Percentiles rank a stretch among this genome's conserved stretches.
Evolutionary conservation across 2,113 vertebrate species (phyloP).

Genomic region (Paramormyrops kingsleyae): DNA sequence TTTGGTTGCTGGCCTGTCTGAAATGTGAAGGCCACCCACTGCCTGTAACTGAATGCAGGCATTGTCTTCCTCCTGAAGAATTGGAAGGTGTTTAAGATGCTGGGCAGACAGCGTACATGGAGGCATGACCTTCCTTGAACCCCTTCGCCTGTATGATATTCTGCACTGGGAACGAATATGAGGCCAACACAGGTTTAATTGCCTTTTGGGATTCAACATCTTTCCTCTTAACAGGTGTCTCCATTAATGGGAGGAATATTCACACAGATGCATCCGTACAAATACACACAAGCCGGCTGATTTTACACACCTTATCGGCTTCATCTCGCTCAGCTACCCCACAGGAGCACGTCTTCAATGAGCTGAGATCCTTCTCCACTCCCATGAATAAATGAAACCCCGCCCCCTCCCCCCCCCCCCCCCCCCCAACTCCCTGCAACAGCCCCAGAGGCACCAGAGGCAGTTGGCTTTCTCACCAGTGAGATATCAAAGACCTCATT

Average conservation of each 20-base stretch:
- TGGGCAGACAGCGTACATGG: not conserved
- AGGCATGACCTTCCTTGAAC: not conserved
- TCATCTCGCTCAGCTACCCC: not conserved
- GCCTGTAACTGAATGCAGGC: not conserved
- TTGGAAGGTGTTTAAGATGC: not conserved
- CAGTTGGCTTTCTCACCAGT: not conserved
- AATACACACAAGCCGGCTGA: not conserved
- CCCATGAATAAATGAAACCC: not conserved
- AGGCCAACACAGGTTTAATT: not conserved
- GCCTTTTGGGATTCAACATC: not conserved
- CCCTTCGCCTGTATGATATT: too few species aligned
- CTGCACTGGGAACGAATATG: not conserved
- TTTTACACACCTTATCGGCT: not conserved
- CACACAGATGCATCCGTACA: not conserved
- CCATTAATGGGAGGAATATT: not conserved
- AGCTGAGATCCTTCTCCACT: not conserved
- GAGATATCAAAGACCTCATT: not conserved
- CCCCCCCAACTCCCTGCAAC: not conserved
- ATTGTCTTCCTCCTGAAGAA: not conserved
- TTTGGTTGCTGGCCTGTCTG: not conserved
- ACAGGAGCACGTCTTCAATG: not conserved
- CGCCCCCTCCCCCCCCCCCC: not conserved
- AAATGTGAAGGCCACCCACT: not conserved
- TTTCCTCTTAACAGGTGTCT: not conserved
- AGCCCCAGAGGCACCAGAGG: not conserved